Evolutionary conservation across 1,140 invertebrate species (phyloP).

Genomic region (Tetragnatha versicolor): DNA sequence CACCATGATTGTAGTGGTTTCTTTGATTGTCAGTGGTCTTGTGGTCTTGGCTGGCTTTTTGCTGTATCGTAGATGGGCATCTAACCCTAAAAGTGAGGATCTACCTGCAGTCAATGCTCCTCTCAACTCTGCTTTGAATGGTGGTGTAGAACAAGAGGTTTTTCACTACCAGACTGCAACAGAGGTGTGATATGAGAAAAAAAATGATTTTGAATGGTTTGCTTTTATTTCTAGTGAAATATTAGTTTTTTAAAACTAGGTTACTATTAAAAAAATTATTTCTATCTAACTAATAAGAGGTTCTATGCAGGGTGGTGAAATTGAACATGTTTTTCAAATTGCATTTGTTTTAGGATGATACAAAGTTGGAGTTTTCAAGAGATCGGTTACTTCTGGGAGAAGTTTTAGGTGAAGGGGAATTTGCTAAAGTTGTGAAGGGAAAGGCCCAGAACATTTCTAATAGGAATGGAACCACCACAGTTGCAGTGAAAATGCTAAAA

Average conservation of each 20-base stretch:
- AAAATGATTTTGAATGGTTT: no score
- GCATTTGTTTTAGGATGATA: background rate
- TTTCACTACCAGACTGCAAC: no score
- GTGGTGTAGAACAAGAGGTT: no score
- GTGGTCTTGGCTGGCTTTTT: background rate
- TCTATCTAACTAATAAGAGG: no score
- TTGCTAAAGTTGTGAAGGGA: slow-evolving; percentile 76
- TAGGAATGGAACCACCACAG: slow-evolving; percentile 66
- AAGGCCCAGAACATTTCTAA: slow-evolving; percentile 72
- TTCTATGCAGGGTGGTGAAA: no score
- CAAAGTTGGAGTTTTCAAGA: slow-evolving; percentile 76
- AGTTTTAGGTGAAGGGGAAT: slow-evolving; percentile 79
- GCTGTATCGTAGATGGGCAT: background rate
- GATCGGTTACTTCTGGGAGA: slow-evolving; percentile 72
- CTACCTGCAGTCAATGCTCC: slow-evolving; percentile 14
- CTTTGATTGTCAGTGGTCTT: slow-evolving; percentile 16
- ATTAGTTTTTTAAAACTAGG: no score
- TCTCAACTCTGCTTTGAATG: slow-evolving; percentile 12
- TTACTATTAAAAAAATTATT: no score
- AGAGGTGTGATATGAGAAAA: no score
- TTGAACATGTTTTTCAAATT: no score
- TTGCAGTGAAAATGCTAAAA: slow-evolving; percentile 81
- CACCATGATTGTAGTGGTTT: slow-evolving; percentile 20
- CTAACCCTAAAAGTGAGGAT: slow-evolving; percentile 1
- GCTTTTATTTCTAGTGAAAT: no score